Percentiles rank a stretch among this genome's conserved stretches.
Evolutionary conservation across 2,888 invertebrate genomes (phyloP).

Genomic region (Patella pellucida): DNA sequence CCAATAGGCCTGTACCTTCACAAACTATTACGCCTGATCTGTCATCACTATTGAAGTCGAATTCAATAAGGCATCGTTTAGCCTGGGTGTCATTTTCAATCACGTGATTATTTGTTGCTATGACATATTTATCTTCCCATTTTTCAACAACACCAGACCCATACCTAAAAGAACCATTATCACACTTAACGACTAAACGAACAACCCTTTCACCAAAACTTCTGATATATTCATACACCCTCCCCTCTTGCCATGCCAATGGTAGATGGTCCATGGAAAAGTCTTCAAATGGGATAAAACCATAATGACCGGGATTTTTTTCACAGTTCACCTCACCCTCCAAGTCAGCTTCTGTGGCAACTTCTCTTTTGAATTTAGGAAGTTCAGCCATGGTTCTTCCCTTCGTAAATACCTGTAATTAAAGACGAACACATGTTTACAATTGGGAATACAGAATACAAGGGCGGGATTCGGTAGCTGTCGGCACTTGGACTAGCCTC

Average conservation of each 20-base stretch:
- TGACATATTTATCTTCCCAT: background rate
- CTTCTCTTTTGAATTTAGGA: too few relatives aligned
- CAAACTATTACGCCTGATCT: background rate
- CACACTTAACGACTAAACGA: too few relatives aligned
- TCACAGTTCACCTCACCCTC: background rate
- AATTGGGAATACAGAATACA: too few relatives aligned
- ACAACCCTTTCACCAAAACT: too few relatives aligned
- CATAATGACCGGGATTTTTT: background rate
- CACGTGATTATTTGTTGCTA: background rate
- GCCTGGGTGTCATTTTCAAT: background rate
- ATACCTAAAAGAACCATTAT: too few relatives aligned
- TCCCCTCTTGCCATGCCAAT: background rate
- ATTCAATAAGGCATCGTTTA: background rate
- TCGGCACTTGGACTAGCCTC: too few relatives aligned
- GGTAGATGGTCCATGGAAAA: background rate
- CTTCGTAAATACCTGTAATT: too few relatives aligned
- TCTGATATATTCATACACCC: too few relatives aligned
- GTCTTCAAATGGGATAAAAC: conserved; percentile 3
- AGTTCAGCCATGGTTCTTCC: too few relatives aligned
- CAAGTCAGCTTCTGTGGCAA: too few relatives aligned
- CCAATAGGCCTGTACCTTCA: background rate
- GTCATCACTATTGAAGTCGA: background rate
- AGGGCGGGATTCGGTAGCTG: too few relatives aligned
- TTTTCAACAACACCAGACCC: background rate
- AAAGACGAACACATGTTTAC: too few relatives aligned